A percentile compares a stretch with the other conserved stretches of the same genome.
Conservation (phyloP, 2,113 vertebrate species). For the Mesocricetus auratus region DNA sequence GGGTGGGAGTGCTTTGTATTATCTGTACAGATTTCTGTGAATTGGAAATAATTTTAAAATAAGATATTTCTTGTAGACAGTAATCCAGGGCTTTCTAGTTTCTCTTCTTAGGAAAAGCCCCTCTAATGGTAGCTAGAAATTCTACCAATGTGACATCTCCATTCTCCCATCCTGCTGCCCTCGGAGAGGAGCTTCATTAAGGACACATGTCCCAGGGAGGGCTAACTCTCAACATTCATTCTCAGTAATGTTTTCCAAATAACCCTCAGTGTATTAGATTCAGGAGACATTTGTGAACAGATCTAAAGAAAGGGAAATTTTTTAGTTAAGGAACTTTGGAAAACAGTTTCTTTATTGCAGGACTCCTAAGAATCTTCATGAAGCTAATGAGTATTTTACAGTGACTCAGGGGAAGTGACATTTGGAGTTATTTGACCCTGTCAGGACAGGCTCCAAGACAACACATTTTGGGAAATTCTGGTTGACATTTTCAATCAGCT, state of each 20-base stretch:
- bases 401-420: not conserved
- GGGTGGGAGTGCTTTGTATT: not conserved
- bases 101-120: slow-evolving; percentile 5
- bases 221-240: slow-evolving; percentile 34
- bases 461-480: slow-evolving; percentile 20
- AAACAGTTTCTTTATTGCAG: slow-evolving; percentile 41
- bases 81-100: not conserved
- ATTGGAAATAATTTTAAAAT: slow-evolving; percentile 23
- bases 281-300: slow-evolving; percentile 7
- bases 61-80: not conserved
- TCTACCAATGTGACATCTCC: not conserved
- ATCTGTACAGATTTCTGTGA: slow-evolving; percentile 25
- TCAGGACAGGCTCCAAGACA: not conserved
- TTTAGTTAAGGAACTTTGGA: slow-evolving; percentile 33
- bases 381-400: slow-evolving; percentile 24
- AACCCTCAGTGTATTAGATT: not conserved
- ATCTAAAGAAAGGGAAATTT: not conserved
- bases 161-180: not conserved
- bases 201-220: not conserved
- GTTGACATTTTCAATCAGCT: slow-evolving; percentile 9
- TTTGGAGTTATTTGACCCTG: slow-evolving; percentile 27
- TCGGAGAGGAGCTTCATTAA: slow-evolving; percentile 20
- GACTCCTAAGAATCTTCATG: not conserved
- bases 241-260: slow-evolving; percentile 22
- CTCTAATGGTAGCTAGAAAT: slow-evolving; percentile 18